A percentile compares a stretch with the other conserved stretches of the same genome.
These are phyloP conservation scores for Troides aeacus DNA, from an alignment of 2,888 invertebrate genomes.

Conservation along the genomic window DNA sequence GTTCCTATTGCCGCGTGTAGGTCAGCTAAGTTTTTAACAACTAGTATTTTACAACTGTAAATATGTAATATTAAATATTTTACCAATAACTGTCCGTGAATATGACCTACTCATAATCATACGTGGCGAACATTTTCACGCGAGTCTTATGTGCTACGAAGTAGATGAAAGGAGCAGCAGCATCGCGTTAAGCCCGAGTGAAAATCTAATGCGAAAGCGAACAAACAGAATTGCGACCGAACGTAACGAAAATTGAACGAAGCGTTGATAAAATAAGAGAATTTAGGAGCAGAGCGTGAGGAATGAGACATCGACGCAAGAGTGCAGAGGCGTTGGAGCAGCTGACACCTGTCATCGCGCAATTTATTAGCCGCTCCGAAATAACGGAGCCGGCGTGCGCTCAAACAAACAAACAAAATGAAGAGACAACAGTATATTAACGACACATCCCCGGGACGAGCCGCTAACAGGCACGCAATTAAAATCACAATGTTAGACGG, in stretches of 20 bases:
- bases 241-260: constrained; percentile 76
- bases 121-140: neutral
- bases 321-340: constrained; percentile 79
- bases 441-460: constrained; percentile 66
- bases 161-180: neutral
- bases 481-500: constrained; percentile 51
- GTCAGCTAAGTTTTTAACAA: no score
- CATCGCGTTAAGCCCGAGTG: constrained; percentile 51
- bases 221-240: constrained; percentile 68
- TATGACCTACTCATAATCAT: no score
- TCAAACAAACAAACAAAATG: constrained; percentile 64
- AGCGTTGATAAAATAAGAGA: constrained; percentile 79
- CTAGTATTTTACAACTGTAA: no score
- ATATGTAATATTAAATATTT: no score
- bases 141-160: neutral
- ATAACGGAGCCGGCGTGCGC: constrained; percentile 77
- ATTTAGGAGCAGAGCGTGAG: constrained; percentile 77
- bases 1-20: no score
- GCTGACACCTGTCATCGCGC: constrained; percentile 80
- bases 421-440: constrained; percentile 77
- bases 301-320: constrained; percentile 80
- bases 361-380: constrained; percentile 79
- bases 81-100: no score
- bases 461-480: constrained; percentile 64
- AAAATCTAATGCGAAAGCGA: constrained; percentile 60